Evolutionary conservation across 2,888 invertebrate species (phyloP).

Genomic region (Spodoptera exigua): DNA sequence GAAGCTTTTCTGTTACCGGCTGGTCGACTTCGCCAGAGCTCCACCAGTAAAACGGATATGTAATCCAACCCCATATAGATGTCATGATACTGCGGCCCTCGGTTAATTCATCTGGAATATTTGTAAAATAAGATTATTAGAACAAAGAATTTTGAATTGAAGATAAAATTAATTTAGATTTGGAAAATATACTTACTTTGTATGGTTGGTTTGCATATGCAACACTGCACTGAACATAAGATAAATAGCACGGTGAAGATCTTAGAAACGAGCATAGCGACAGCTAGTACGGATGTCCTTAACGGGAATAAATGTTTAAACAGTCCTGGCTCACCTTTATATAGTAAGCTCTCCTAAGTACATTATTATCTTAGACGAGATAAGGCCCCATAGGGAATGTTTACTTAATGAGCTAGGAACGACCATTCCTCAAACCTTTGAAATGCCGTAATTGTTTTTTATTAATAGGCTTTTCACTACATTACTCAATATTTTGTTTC

Average conservation of each 20-base stretch:
- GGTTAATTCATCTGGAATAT: constrained; percentile 75
- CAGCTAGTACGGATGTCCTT: constrained; percentile 57
- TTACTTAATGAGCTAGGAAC: constrained; percentile 83
- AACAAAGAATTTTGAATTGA: neutral
- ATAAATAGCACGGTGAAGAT: constrained; percentile 62
- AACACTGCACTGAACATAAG: constrained; percentile 67
- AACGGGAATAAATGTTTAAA: constrained; percentile 77
- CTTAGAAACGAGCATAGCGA: constrained; percentile 72
- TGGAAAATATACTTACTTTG: constrained; percentile 71
- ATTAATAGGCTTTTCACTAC: too few relatives aligned
- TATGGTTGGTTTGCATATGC: constrained; percentile 72
- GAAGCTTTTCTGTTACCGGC: constrained; percentile 64
- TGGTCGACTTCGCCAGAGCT: constrained; percentile 63
- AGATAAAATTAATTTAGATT: neutral
- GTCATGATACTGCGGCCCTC: constrained; percentile 79
- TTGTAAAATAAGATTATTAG: neutral
- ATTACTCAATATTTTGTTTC: too few relatives aligned
- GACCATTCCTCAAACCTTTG: constrained; percentile 71
- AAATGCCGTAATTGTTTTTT: constrained; percentile 59
- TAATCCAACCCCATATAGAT: constrained; percentile 84
- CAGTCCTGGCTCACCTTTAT: constrained; percentile 75
- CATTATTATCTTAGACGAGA: constrained; percentile 80
- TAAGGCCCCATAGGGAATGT: constrained; percentile 84
- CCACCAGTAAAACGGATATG: constrained; percentile 85
- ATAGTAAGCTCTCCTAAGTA: constrained; percentile 70